phyloP scores from a whole-genome alignment of 2,888 invertebrate genomes.

The Lampropteryx suffumata region DNA sequence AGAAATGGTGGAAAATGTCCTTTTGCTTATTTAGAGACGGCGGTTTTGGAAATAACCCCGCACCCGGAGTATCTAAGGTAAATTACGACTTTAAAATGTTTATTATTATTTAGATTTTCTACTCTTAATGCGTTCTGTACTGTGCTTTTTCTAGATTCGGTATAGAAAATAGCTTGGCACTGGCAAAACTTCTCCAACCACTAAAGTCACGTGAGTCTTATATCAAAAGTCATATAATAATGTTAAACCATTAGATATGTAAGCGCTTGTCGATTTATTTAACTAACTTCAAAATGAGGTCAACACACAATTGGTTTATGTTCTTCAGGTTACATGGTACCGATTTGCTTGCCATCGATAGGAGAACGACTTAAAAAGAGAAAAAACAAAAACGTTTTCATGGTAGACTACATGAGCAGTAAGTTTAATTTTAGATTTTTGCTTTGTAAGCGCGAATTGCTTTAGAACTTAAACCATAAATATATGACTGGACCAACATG shows the following conservation, averaged over 20 bases:
- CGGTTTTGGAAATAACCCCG: slow-evolving; percentile 54
- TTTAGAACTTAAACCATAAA: too few species aligned
- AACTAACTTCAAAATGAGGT: too few species aligned
- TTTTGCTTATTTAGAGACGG: slow-evolving; percentile 65
- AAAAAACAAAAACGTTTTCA: slow-evolving; percentile 51
- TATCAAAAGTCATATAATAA: too few species aligned
- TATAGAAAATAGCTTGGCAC: slow-evolving; percentile 64
- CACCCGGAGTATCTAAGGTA: slow-evolving; percentile 72
- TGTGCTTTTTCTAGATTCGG: slow-evolving; percentile 59
- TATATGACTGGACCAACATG: too few species aligned
- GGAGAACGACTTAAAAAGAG: slow-evolving; percentile 53
- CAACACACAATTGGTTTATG: too few species aligned
- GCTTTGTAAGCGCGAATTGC: too few species aligned
- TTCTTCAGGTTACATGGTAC: slow-evolving; percentile 64
- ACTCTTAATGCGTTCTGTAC: too few species aligned
- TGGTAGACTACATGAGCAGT: slow-evolving; percentile 71
- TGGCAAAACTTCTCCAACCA: slow-evolving; percentile 66
- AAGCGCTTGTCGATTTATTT: too few species aligned
- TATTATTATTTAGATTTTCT: too few species aligned
- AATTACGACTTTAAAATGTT: too few species aligned
- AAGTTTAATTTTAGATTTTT: slow-evolving; percentile 36
- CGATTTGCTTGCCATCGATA: slow-evolving; percentile 62
- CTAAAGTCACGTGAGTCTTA: slow-evolving; percentile 62
- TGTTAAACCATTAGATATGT: too few species aligned
- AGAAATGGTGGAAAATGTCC: slow-evolving; percentile 55